Evolutionary conservation across 2,797 vertebrate genomes (phyloP).

Genomic region (Craterocephalus amniculus): DNA sequence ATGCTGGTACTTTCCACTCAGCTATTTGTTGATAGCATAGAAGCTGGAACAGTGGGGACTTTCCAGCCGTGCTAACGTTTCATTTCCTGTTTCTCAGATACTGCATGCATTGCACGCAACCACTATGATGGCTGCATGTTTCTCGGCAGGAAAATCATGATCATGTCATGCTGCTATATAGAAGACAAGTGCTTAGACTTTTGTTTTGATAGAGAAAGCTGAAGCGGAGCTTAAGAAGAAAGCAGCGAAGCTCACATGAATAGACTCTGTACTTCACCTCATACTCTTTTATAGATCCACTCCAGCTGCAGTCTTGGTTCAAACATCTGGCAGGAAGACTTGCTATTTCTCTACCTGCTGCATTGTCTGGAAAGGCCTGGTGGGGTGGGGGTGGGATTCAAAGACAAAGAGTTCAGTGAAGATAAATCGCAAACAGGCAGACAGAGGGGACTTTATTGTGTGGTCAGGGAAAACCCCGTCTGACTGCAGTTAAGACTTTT

Average conservation of each 20-base stretch:
- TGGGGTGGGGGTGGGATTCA: neutral
- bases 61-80: constrained; percentile 68
- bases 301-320: constrained; percentile 90
- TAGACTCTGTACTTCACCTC: constrained; percentile 82
- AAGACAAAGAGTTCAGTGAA: constrained; percentile 22
- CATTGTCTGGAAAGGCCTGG: constrained; percentile 96
- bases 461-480: constrained; percentile 33
- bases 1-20: constrained; percentile 71
- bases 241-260: neutral
- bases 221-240: neutral
- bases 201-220: neutral
- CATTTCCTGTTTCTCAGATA: constrained; percentile 65
- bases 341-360: constrained; percentile 94
- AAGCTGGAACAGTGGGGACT: constrained; percentile 57
- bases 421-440: constrained; percentile 1
- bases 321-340: constrained; percentile 91
- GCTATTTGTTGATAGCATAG: constrained; percentile 35
- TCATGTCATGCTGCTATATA: neutral
- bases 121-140: neutral
- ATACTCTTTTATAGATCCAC: constrained; percentile 92
- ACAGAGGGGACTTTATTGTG: constrained; percentile 21
- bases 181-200: neutral
- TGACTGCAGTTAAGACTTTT: neutral
- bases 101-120: neutral
- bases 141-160: neutral